Base-by-base conservation (phyloP, 1,140 invertebrate genomes). In the Drosophila gunungcola region DNA sequence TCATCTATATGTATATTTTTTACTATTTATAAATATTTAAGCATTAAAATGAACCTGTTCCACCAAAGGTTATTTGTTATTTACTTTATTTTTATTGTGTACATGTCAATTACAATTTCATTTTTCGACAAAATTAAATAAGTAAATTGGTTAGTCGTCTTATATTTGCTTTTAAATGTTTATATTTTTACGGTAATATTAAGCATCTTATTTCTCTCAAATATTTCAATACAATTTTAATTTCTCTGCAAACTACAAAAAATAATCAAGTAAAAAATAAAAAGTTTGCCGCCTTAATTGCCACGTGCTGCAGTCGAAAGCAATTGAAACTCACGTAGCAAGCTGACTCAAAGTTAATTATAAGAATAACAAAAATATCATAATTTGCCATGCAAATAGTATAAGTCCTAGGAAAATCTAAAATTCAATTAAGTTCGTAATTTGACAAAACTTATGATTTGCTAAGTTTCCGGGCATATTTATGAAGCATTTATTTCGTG, bases 271-370 rank as follows among this genome's bases (percentile, higher is more conserved):
- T 32, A 10, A 29, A 48, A 48, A 58, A 41, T 53, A 56, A 49
- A 56, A 49, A 70, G 36, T 48, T 39, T 34, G 29, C 46, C 42
- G 48, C 41, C 21, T 13, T n/a, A 12, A 4, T 21, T 32, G 69
- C 61, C 73, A 75, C 64, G 74, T 85, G 74, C 83, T 75, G 60
- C 68, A 74, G 38, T 42, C 29, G 21, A 68, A 67, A 82, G 43
- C 54, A 39, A 42, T 16, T n/a, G 29, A 42, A 67, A 78, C 78
- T 82, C 82, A 85, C 82, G 82, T 85, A 85, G 48, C 56, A n/a
- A 7, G 16, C 39, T 60, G 48, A 51, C 42, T 51, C 69, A 36
- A 46, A 70, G 55, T 52, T 41, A 16, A 54, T 32, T n/a, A 45
- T 67, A 46, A 48, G 16, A 53, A 39, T 54, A 46, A 16, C 48